Conservation (phyloP, 2,888 invertebrate genomes). For the Himalopsyche tibetana region DNA sequence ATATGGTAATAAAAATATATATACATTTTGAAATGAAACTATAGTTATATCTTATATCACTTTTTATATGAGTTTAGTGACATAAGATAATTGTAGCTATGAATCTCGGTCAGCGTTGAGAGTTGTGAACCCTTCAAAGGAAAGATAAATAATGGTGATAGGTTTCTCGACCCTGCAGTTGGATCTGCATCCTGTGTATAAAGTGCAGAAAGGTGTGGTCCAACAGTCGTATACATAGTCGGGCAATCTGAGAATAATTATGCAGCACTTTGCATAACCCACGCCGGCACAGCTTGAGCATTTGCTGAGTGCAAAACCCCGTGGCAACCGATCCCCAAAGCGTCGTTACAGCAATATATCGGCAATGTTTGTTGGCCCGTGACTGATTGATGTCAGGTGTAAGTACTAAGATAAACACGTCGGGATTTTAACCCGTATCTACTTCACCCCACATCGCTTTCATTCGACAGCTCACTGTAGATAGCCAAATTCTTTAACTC, state of each 20-base stretch:
- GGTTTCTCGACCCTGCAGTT: background rate
- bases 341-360: slow-evolving; percentile 32
- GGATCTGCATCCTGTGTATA: no score
- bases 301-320: slow-evolving; percentile 17
- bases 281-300: background rate
- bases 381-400: slow-evolving; percentile 43
- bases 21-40: no score
- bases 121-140: no score
- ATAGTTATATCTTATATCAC: no score
- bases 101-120: no score
- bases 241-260: slow-evolving; percentile 1
- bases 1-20: no score
- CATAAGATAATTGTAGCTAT: no score
- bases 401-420: slow-evolving; percentile 35
- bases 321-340: slow-evolving; percentile 19
- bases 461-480: slow-evolving; percentile 24
- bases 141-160: no score
- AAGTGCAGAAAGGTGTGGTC: background rate
- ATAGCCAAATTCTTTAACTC: slow-evolving; percentile 27
- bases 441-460: slow-evolving; percentile 27
- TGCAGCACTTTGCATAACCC: slow-evolving; percentile 26
- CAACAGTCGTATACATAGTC: background rate
- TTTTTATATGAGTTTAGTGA: no score
- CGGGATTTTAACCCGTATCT: slow-evolving; percentile 10
- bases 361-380: slow-evolving; percentile 31